phyloP scores from a whole-genome alignment of 2,113 vertebrate species.

The Rhipidura dahli region DNA sequence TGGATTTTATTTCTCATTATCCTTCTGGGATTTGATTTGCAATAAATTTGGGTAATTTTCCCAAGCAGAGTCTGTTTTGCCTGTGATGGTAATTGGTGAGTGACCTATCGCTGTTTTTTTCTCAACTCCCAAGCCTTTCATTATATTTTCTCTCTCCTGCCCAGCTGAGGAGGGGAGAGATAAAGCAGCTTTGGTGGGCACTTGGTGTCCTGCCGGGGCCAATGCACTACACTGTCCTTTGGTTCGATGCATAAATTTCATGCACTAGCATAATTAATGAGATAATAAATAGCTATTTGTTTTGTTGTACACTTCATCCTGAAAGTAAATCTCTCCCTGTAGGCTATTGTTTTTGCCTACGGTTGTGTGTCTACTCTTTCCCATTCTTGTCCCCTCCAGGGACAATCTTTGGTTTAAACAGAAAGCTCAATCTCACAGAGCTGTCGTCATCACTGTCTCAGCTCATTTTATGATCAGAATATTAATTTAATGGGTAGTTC shows the following conservation, averaged over 20 bases:
- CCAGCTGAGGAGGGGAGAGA: neutral
- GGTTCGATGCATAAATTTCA: neutral
- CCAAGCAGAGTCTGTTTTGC: neutral
- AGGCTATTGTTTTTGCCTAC: neutral
- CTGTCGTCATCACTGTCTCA: neutral
- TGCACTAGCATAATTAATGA: neutral
- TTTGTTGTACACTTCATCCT: neutral
- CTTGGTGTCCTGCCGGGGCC: neutral
- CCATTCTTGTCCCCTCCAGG: neutral
- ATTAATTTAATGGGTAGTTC: neutral
- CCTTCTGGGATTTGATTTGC: neutral
- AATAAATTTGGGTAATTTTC: neutral
- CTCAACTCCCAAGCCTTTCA: neutral
- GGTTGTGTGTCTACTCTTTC: neutral
- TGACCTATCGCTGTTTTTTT: neutral
- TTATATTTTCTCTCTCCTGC: neutral
- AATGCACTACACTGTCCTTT: rapidly evolving
- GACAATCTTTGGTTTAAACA: neutral
- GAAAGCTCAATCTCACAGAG: neutral
- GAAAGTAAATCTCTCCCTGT: neutral
- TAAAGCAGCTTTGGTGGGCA: neutral
- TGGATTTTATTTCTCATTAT: neutral
- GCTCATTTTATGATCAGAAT: neutral
- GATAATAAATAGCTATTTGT: neutral
- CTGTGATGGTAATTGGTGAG: no score